Evolutionary conservation across 1,140 invertebrate species (phyloP).

Genomic region (Panagrolaimus sp.): DNA sequence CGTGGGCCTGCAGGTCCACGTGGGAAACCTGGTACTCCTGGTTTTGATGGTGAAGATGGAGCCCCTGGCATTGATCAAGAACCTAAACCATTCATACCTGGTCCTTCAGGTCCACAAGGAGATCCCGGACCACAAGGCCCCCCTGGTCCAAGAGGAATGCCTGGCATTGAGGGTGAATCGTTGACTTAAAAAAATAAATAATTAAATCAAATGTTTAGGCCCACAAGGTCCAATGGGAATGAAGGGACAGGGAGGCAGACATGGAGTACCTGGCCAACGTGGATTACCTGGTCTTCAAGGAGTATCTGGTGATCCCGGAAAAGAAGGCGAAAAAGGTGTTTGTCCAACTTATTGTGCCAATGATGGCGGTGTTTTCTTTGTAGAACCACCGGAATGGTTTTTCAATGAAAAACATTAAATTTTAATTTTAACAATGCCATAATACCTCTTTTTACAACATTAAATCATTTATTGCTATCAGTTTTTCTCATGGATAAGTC

Average conservation of each 20-base stretch:
- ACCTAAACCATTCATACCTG: constrained; percentile 25
- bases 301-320: constrained; percentile 25
- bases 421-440: too few species aligned
- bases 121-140: neutral
- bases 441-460: too few species aligned
- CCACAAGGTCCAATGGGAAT: constrained; percentile 34
- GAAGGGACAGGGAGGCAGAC: constrained; percentile 19
- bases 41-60: constrained; percentile 35
- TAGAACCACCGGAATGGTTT: constrained; percentile 51
- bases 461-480: too few species aligned
- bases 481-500: too few species aligned
- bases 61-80: constrained; percentile 20
- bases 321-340: constrained; percentile 47
- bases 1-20: constrained; percentile 26
- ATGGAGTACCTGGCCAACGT: constrained; percentile 27
- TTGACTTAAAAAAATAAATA: too few species aligned
- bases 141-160: constrained; percentile 17
- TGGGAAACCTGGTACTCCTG: constrained; percentile 27
- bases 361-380: constrained; percentile 46
- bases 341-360: constrained; percentile 55
- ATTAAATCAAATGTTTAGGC: constrained; percentile 13
- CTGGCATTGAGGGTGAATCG: constrained; percentile 26
- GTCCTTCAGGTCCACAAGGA: constrained; percentile 29
- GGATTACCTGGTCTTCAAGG: constrained; percentile 26
- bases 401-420: constrained; percentile 24